These are phyloP conservation scores for Pterois miles DNA, from an alignment of 2,797 vertebrate genomes.

Conservation along the genomic window DNA sequence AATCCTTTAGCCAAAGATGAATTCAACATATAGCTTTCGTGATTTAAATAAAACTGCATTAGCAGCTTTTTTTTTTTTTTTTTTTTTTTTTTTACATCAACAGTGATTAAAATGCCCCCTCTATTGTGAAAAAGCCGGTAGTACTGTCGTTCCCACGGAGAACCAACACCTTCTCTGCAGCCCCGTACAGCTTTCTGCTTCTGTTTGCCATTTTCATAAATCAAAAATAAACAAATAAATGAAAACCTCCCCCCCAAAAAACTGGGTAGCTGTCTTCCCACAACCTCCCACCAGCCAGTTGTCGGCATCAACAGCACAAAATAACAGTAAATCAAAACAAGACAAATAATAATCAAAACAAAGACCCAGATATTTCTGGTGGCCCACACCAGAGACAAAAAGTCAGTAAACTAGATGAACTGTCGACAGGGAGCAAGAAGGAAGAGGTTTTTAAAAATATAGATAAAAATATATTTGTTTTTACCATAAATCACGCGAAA, in stretches of 20 bases:
- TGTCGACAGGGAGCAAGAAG: not conserved
- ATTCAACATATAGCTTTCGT: not conserved
- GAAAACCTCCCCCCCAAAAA: too few species aligned
- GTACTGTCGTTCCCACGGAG: not conserved
- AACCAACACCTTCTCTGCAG: not conserved
- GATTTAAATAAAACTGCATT: not conserved
- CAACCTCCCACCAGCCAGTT: not conserved
- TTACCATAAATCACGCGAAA: not conserved
- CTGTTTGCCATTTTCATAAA: not conserved
- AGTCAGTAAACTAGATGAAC: not conserved
- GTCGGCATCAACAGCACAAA: not conserved
- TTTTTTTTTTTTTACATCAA: not conserved
- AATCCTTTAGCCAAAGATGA: not conserved
- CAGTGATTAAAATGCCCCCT: not conserved
- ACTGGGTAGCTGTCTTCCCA: not conserved
- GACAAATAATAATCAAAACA: conserved; percentile 1
- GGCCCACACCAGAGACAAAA: not conserved
- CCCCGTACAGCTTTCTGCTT: not conserved
- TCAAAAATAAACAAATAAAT: too few species aligned
- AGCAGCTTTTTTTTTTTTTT: not conserved
- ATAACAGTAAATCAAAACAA: not conserved
- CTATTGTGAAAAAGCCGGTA: too few species aligned
- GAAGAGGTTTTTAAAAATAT: too few species aligned
- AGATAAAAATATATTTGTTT: too few species aligned
- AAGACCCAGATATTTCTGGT: not conserved